Base-by-base conservation (phyloP, 2,113 vertebrate genomes). In the Boulengeromyrus knoepffleri region DNA sequence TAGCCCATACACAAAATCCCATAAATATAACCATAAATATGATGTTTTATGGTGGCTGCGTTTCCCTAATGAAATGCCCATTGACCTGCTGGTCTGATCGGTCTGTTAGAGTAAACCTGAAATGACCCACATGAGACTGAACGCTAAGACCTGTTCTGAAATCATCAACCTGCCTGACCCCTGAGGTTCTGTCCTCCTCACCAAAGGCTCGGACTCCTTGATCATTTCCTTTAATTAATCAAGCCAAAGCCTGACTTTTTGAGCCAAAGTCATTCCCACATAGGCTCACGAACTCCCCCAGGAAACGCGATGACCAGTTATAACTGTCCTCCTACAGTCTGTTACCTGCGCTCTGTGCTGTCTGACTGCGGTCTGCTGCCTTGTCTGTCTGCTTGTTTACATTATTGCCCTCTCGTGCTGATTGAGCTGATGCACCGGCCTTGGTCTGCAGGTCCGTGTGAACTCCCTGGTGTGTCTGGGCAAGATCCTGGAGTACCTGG, bases 391-490 rank as follows among this genome's bases (percentile, higher is more conserved):
- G 24, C 13, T 12, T 47, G 39, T 46, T n/a, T 46, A 10, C 17
- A n/a, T 84, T 84, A 46, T 12, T 4, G 39, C 2, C 8, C 45
- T n/a, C 3, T 45, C 21, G 19, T n/a, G 17, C 21, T 85, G 83
- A 27, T n/a, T 46, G 39, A 52, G 45, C 80, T n/a, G 80, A 85
- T 24, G 1, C 42, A 85, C 3, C 80, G 3, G 6, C 42, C 21
- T 39, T 89, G 90, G 36, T 24, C 42, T 21, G 1, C 87, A 99
- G 99, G 98, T 99, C 27, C 97, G 99, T 62, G 99, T 99, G 92
- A 99, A 99, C 95, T 99, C 99, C 8, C 93, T 99, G 91, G 99
- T 99, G 77, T 99, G 99, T 92, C 95, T 99, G 91, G 99, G 99
- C 70, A 99, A 99, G 95, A 99, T 99, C 93, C 95, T 99, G 94